Evolutionary conservation across 2,113 vertebrate genomes (phyloP).

Genomic region (Pogonocichla stellata): DNA sequence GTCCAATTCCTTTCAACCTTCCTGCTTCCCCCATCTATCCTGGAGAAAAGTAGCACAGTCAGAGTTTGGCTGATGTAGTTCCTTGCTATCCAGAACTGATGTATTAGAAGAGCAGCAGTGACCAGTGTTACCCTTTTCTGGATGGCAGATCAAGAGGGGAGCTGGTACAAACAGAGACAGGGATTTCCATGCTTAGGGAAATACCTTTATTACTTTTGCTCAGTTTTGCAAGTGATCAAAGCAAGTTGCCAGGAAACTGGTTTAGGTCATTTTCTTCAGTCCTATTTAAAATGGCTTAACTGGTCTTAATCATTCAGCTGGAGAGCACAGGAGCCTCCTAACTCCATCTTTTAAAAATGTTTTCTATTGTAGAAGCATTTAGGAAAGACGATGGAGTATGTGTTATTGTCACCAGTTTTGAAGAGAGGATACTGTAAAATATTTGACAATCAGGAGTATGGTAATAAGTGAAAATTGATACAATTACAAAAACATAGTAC

Average conservation of each 20-base stretch:
- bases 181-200: background rate
- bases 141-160: background rate
- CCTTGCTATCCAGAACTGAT: background rate
- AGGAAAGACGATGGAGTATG: background rate
- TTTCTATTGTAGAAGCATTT: background rate
- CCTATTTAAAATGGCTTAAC: background rate
- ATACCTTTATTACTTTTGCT: background rate
- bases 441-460: background rate
- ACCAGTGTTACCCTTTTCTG: background rate
- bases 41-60: background rate
- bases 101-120: background rate
- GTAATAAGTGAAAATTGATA: background rate
- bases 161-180: background rate
- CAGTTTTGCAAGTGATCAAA: background rate
- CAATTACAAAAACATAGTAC: background rate
- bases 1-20: background rate
- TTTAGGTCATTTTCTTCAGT: background rate
- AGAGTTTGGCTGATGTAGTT: background rate
- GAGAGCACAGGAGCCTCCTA: background rate
- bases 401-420: background rate
- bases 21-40: background rate
- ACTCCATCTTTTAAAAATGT: background rate
- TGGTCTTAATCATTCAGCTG: background rate
- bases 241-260: background rate
- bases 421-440: background rate